These are phyloP conservation scores for Lapara coniferarum DNA, from an alignment of 2,888 invertebrate species.

Conservation along the genomic window DNA sequence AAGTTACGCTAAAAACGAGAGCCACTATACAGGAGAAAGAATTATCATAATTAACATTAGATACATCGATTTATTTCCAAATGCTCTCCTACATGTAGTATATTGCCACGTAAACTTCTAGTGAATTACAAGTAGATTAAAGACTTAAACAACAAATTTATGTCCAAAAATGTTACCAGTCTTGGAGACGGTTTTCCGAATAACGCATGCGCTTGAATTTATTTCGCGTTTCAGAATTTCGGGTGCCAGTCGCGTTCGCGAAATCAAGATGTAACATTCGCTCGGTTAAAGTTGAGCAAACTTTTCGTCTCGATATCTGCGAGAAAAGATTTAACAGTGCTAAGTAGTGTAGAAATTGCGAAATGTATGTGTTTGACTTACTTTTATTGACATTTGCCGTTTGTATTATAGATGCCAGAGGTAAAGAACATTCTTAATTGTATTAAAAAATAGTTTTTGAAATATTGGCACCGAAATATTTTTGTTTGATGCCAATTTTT, in stretches of 20 bases:
- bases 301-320: not conserved
- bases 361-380: conserved; percentile 36
- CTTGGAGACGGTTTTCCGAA: too few relatives aligned
- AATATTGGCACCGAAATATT: not conserved
- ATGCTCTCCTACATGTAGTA: too few relatives aligned
- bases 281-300: not conserved
- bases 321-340: not conserved
- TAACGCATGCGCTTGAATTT: conserved; percentile 50
- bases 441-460: not conserved
- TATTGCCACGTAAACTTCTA: too few relatives aligned
- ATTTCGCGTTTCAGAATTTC: conserved; percentile 29
- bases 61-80: too few relatives aligned
- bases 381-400: conserved; percentile 42
- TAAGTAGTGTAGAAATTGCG: not conserved
- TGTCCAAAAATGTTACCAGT: too few relatives aligned
- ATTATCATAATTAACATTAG: too few relatives aligned
- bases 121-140: too few relatives aligned
- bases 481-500: too few relatives aligned
- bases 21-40: too few relatives aligned
- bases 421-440: conserved; percentile 38
- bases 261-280: conserved; percentile 33
- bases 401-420: conserved; percentile 49
- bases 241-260: conserved; percentile 37
- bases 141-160: too few relatives aligned
- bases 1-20: too few relatives aligned